These are phyloP conservation scores for Trididemnum clinides DNA, from an alignment of 23 tunicate genomes.

Conservation along the genomic window DNA sequence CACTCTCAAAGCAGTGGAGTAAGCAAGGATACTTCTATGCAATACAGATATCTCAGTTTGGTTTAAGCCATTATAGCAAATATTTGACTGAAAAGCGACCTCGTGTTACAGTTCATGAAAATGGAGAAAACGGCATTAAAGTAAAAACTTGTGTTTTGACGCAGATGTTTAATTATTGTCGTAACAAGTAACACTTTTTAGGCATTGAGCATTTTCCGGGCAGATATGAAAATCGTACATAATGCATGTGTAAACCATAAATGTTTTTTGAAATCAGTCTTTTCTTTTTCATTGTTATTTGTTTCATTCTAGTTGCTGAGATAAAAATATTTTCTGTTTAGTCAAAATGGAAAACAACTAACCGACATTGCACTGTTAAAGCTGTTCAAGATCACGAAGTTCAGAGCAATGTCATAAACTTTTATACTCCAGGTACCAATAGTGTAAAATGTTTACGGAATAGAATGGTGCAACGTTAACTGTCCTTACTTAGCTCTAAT, in stretches of 20 bases:
- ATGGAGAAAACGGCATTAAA: slow-evolving; percentile 48
- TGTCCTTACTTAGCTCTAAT: too few relatives aligned
- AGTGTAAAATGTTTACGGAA: not conserved
- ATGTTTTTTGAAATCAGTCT: too few relatives aligned
- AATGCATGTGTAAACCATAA: too few relatives aligned
- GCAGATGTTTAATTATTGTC: too few relatives aligned
- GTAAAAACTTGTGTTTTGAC: too few relatives aligned
- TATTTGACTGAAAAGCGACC: slow-evolving; percentile 65
- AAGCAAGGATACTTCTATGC: slow-evolving; percentile 90
- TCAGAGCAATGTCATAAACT: slow-evolving; percentile 34
- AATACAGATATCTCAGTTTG: slow-evolving; percentile 95
- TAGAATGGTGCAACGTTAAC: too few relatives aligned
- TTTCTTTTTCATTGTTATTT: too few relatives aligned
- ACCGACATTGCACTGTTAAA: slow-evolving; percentile 21
- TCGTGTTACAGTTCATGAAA: slow-evolving; percentile 56
- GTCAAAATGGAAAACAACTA: slow-evolving; percentile 55
- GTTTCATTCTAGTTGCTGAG: too few relatives aligned
- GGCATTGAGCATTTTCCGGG: too few relatives aligned
- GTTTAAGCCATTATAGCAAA: slow-evolving; percentile 85
- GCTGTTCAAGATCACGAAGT: not conserved
- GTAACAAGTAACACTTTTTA: too few relatives aligned
- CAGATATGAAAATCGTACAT: too few relatives aligned
- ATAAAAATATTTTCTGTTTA: too few relatives aligned
- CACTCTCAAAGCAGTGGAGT: slow-evolving; percentile 95
- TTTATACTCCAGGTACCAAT: slow-evolving; percentile 35